phyloP scores from a whole-genome alignment of 2,888 invertebrate genomes.

The Petrolisthes manimaculis region DNA sequence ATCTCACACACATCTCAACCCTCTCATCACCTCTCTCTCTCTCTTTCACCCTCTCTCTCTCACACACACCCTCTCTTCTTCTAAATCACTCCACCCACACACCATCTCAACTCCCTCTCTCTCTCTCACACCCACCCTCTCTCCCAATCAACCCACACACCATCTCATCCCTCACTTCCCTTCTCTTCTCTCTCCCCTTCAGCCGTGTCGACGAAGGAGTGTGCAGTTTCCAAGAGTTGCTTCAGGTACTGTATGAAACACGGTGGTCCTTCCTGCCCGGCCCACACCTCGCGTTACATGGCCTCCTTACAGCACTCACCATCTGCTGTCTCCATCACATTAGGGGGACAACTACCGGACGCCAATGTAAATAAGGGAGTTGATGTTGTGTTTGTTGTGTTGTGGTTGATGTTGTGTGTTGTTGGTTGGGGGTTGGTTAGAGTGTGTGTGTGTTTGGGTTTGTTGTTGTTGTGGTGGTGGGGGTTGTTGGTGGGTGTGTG shows the following conservation, averaged over 20 bases:
- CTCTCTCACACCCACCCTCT: background rate
- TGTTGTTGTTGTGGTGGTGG: too few relatives aligned
- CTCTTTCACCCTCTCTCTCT: background rate
- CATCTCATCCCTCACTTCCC: background rate
- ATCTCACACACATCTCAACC: background rate
- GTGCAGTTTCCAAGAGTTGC: slow-evolving; percentile 53
- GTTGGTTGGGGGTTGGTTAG: too few relatives aligned
- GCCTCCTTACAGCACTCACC: slow-evolving; percentile 41
- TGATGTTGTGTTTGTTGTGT: too few relatives aligned
- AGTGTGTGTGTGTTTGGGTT: too few relatives aligned
- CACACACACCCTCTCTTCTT: background rate
- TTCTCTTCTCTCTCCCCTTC: background rate
- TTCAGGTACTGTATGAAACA: slow-evolving; percentile 43
- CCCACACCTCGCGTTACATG: slow-evolving; percentile 42
- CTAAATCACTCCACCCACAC: background rate
- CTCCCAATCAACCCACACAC: background rate
- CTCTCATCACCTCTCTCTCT: background rate
- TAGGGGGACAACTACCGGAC: slow-evolving; percentile 38
- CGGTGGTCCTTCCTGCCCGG: slow-evolving; percentile 35
- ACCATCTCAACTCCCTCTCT: background rate
- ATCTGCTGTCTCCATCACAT: slow-evolving; percentile 35
- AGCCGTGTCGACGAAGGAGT: slow-evolving; percentile 58
- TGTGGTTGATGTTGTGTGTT: too few relatives aligned
- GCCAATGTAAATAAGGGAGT: background rate
- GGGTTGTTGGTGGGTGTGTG: too few relatives aligned